phyloP scores from a whole-genome alignment of 2,113 vertebrate genomes.

The Cettia cetti region DNA sequence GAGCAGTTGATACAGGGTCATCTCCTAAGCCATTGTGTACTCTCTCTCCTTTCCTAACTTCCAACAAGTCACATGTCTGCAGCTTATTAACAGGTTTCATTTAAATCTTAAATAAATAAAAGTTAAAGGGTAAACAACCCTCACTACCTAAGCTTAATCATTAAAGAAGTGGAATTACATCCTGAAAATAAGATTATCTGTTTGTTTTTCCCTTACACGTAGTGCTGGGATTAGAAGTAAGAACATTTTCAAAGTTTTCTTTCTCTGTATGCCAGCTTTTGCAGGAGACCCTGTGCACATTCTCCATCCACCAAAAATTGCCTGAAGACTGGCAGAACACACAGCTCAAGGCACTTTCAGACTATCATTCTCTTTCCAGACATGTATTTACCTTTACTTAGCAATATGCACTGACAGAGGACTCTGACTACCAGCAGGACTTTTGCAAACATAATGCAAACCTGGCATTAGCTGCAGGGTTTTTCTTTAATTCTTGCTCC shows the following conservation, averaged over 20 bases:
- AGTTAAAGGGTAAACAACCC: background rate
- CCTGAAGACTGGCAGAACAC: background rate
- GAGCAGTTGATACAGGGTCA: background rate
- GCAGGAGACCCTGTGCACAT: background rate
- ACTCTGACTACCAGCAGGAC: background rate
- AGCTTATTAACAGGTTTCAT: background rate
- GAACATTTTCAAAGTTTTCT: background rate
- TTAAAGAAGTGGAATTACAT: background rate
- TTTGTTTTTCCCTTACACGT: background rate
- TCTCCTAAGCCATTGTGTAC: background rate
- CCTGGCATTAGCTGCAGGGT: conserved; percentile 59
- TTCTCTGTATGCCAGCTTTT: background rate
- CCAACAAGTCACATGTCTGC: background rate
- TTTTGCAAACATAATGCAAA: background rate
- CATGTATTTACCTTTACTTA: background rate
- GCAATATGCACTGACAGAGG: background rate
- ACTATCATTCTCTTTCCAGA: background rate
- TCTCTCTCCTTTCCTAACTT: background rate
- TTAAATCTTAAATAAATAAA: background rate
- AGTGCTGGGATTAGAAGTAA: background rate
- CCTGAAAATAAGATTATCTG: background rate
- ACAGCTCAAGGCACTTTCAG: background rate
- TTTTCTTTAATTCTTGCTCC: conserved; percentile 26
- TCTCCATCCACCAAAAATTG: background rate
- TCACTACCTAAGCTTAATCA: background rate